phyloP scores from a whole-genome alignment of 1,140 invertebrate genomes.

The Harpegnathos saltator region DNA sequence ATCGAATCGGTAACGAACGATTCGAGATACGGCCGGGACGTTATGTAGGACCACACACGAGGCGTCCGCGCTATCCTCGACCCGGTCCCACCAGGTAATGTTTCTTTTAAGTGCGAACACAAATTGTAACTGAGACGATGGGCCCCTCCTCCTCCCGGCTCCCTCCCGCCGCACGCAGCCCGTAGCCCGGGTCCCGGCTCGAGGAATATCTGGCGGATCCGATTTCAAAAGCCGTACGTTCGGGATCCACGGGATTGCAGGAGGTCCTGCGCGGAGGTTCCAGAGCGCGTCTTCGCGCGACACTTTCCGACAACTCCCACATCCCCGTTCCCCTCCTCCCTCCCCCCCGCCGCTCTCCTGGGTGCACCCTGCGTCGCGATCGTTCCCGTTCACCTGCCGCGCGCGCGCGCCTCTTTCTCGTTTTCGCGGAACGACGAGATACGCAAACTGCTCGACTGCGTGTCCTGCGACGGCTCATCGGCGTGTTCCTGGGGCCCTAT shows the following conservation, averaged over 20 bases:
- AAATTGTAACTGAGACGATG: conserved; percentile 86
- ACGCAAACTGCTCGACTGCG: no score
- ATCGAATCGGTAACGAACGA: conserved; percentile 85
- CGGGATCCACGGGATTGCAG: conserved; percentile 70
- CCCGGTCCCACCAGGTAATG: conserved; percentile 82
- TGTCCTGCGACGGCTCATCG: no score
- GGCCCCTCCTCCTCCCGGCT: conserved; percentile 51
- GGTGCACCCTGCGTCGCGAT: no score
- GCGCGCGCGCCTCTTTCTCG: no score
- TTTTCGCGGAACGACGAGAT: no score
- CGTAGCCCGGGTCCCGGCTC: conserved; percentile 58
- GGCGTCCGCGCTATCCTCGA: conserved; percentile 77
- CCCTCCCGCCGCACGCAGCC: conserved; percentile 11
- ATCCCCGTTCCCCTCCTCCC: conserved; percentile 50
- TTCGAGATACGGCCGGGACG: conserved; percentile 81
- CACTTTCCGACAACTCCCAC: no score
- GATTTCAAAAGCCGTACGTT: conserved; percentile 84
- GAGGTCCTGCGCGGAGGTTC: conserved; percentile 65
- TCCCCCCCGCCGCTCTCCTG: neutral
- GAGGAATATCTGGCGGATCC: conserved; percentile 81
- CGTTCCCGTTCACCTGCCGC: no score
- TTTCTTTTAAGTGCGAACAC: conserved; percentile 86
- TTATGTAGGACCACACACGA: conserved; percentile 83
- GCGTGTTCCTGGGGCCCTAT: no score
- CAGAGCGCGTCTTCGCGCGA: conserved; percentile 55